These are phyloP conservation scores for Lathronympha strigana DNA, from an alignment of 2,888 invertebrate genomes.

Conservation along the genomic window DNA sequence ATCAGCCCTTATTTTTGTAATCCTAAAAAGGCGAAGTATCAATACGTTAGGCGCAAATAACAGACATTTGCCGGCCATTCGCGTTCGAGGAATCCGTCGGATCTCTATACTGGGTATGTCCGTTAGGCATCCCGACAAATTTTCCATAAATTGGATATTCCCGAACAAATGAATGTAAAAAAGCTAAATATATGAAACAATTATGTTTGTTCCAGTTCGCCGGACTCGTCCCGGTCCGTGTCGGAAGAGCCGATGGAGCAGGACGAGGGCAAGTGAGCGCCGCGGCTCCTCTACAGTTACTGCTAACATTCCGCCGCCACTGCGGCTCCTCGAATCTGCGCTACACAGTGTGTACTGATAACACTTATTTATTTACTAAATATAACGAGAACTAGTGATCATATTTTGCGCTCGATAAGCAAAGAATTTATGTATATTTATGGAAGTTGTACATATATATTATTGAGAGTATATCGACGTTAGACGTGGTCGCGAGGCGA, in stretches of 20 bases:
- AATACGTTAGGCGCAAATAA: too few species aligned
- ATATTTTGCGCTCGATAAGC: conserved; percentile 44
- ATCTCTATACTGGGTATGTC: too few species aligned
- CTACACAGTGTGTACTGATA: conserved; percentile 33
- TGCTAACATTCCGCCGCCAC: conserved; percentile 17
- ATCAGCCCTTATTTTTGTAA: too few species aligned
- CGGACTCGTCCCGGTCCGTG: conserved; percentile 87
- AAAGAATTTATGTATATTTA: conserved; percentile 48
- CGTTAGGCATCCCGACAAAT: too few species aligned
- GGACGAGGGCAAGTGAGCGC: conserved; percentile 89
- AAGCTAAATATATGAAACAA: too few species aligned
- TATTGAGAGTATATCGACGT: conserved; percentile 34
- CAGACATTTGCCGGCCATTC: too few species aligned
- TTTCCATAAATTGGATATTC: too few species aligned
- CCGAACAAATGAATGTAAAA: too few species aligned
- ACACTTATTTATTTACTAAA: conserved; percentile 43
- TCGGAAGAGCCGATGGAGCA: conserved; percentile 94
- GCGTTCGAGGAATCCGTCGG: too few species aligned
- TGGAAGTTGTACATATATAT: conserved; percentile 36
- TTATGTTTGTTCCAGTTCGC: conserved; percentile 71
- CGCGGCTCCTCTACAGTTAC: conserved; percentile 13
- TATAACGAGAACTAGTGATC: conserved; percentile 37
- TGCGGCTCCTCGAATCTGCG: conserved; percentile 43
- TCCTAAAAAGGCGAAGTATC: too few species aligned
- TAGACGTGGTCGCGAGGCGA: conserved; percentile 5